These are phyloP conservation scores for Morone chrysops DNA, from an alignment of 2,113 vertebrate genomes.

Conservation along the genomic window DNA sequence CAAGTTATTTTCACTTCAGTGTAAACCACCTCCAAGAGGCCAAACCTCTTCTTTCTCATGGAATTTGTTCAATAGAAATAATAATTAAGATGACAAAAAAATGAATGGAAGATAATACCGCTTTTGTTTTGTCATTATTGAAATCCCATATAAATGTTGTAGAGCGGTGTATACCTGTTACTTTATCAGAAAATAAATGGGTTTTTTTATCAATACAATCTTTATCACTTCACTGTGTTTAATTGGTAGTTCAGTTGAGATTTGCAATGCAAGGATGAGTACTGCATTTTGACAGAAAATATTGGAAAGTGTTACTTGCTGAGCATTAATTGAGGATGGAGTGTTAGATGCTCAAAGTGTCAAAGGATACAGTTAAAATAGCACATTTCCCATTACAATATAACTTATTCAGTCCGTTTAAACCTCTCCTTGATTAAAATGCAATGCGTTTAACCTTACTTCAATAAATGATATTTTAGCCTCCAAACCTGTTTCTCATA, in stretches of 20 bases:
- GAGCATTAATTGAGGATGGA: not conserved
- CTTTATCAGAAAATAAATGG: not conserved
- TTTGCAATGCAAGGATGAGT: not conserved
- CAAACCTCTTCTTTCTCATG: not conserved
- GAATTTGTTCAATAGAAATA: not conserved
- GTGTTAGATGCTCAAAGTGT: not conserved
- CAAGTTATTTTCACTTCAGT: not conserved
- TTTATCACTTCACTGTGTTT: not conserved
- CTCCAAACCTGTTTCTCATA: constrained; percentile 10
- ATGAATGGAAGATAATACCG: not conserved
- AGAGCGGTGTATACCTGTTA: not conserved
- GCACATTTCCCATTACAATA: not conserved
- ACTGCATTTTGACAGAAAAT: not conserved
- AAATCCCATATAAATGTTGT: not conserved
- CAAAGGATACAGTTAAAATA: not conserved
- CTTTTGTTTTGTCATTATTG: not conserved
- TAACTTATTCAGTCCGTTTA: constrained; percentile 5
- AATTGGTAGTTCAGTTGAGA: not conserved
- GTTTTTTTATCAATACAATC: not conserved
- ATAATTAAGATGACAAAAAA: constrained; percentile 9
- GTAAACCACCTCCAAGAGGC: not conserved
- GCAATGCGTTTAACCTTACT: not conserved
- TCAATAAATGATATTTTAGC: constrained; percentile 8
- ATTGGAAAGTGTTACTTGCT: not conserved
- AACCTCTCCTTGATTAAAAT: constrained; percentile 18